Evolutionary conservation across 2,113 vertebrate genomes (phyloP).

Genomic region (Prionailurus bengalensis): DNA sequence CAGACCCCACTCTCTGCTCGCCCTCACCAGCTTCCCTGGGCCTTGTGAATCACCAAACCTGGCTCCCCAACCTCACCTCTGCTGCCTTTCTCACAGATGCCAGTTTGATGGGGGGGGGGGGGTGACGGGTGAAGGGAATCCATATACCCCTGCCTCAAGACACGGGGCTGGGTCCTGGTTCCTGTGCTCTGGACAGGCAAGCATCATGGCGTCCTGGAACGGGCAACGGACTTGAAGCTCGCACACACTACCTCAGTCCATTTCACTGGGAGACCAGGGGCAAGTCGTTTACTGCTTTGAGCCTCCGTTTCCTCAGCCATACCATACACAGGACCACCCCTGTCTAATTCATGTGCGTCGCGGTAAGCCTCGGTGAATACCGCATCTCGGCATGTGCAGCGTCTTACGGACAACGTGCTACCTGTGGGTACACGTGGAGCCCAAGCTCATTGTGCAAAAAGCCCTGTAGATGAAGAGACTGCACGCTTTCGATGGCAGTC

Average conservation of each 20-base stretch:
- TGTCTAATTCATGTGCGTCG: not conserved
- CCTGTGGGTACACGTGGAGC: not conserved
- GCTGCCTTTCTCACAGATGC: not conserved
- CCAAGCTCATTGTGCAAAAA: not conserved
- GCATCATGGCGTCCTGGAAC: not conserved
- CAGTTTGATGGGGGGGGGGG: no score
- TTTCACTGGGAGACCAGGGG: not conserved
- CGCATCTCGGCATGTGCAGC: rapidly evolving
- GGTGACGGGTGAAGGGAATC: not conserved
- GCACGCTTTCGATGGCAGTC: not conserved
- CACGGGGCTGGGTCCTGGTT: not conserved
- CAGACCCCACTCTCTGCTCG: no score
- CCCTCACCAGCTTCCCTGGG: not conserved
- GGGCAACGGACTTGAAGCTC: not conserved
- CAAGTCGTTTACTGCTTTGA: not conserved
- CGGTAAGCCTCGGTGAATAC: not conserved
- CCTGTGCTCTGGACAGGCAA: not conserved
- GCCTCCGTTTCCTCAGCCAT: not conserved
- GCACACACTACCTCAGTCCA: not conserved
- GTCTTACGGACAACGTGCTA: not conserved
- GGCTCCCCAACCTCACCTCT: not conserved
- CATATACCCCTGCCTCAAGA: not conserved
- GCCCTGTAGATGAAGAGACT: not conserved
- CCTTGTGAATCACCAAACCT: not conserved
- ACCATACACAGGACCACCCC: not conserved